Conservation (phyloP, 2,113 vertebrate species). For the Phyllostomus discolor region DNA sequence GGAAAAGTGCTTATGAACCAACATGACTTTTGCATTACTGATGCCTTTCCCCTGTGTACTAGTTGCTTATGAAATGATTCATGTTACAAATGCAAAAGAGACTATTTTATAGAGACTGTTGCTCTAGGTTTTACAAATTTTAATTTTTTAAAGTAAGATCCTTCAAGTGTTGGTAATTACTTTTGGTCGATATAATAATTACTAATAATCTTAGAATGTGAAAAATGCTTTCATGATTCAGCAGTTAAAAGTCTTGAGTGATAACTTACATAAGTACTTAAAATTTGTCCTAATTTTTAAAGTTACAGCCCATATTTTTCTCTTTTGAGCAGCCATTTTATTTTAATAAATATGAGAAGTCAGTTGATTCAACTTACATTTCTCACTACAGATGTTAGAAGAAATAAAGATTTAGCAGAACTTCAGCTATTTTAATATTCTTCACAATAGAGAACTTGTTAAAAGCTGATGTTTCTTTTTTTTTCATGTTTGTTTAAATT, state of each 20-base stretch:
- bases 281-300: neutral
- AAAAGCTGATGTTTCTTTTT: neutral
- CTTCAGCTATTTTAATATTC: slow-evolving; percentile 19
- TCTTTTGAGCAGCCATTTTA: neutral
- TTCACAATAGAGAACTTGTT: neutral
- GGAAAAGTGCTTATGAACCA: neutral
- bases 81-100: neutral
- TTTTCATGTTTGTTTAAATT: slow-evolving; percentile 5
- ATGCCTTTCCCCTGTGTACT: neutral
- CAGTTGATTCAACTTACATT: neutral
- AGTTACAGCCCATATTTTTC: neutral
- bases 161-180: neutral
- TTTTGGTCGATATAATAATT: slow-evolving; percentile 12
- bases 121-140: neutral
- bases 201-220: slow-evolving; percentile 19
- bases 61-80: slow-evolving; percentile 13
- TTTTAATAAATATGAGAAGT: neutral
- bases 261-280: slow-evolving; percentile 1
- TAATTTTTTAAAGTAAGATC: neutral
- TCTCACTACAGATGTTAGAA: slow-evolving; percentile 20
- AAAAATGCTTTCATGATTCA: slow-evolving; percentile 13
- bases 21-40: neutral
- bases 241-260: neutral
- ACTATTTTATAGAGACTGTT: neutral
- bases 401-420: neutral